Percentiles rank a stretch among this genome's conserved stretches.
Conservation (phyloP, 2,113 vertebrate genomes). For the Nycticryphes semicollaris region DNA sequence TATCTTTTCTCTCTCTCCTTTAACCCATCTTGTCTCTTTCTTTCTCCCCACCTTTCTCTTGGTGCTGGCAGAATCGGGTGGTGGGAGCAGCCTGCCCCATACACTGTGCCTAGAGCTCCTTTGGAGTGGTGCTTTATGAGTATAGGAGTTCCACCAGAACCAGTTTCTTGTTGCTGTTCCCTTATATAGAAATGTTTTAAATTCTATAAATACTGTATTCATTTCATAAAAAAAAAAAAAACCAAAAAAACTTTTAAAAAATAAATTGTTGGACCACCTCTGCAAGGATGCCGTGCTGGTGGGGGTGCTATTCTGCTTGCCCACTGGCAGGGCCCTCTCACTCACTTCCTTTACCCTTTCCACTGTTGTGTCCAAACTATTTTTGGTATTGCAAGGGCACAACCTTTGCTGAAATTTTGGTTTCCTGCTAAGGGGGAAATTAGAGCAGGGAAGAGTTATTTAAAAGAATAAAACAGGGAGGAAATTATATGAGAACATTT, state of each 20-base stretch:
- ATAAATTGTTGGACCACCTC: not conserved
- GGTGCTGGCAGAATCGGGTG: not conserved
- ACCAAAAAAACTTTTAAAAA: not conserved
- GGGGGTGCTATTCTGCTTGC: not conserved
- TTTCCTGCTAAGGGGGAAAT: constrained; percentile 33
- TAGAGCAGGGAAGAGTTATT: not conserved
- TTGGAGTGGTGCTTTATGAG: not conserved
- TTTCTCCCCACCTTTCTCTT: not conserved
- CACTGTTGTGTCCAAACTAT: constrained; percentile 31
- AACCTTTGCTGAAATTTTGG: constrained; percentile 49
- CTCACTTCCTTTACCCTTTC: constrained; percentile 47
- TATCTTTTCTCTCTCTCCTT: not conserved
- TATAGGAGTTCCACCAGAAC: constrained; percentile 8
- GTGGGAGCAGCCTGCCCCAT: not conserved
- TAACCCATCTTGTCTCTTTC: not conserved
- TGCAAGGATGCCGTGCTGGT: not conserved
- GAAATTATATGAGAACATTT: not conserved
- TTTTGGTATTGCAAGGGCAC: constrained; percentile 37
- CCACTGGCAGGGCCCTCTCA: not conserved
- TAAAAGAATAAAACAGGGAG: not conserved
- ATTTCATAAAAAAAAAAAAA: constrained; percentile 8
- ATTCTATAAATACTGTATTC: constrained; percentile 48
- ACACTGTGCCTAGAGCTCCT: not conserved
- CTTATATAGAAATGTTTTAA: constrained; percentile 43
- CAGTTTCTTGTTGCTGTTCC: constrained; percentile 27